Conservation (phyloP, 1,140 invertebrate species). For the Drosophila simulans region DNA sequence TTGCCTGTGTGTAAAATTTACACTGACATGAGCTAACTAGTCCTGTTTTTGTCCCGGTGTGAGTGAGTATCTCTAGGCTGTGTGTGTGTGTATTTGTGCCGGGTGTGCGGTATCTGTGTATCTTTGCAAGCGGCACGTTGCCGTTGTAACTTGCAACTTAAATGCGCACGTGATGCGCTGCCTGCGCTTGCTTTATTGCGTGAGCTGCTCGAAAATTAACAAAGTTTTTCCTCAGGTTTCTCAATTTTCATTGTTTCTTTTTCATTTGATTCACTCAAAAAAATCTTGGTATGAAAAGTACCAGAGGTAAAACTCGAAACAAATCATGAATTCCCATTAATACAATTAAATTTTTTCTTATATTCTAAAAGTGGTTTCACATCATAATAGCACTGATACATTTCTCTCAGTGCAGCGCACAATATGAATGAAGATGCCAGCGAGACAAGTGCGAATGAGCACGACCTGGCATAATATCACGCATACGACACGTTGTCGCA, state of each 20-base stretch:
- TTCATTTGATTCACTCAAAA: background rate
- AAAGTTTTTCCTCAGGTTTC: constrained; percentile 45
- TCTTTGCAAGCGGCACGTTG: constrained; percentile 60
- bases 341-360: too few species aligned
- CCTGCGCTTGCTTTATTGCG: constrained; percentile 73
- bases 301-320: background rate
- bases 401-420: constrained; percentile 6
- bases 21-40: constrained; percentile 78
- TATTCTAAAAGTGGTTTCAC: too few species aligned
- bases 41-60: constrained; percentile 42
- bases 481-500: constrained; percentile 47
- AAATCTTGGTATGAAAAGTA: background rate
- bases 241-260: background rate
- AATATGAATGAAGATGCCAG: constrained; percentile 49
- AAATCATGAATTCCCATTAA: too few species aligned
- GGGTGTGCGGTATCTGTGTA: constrained; percentile 20
- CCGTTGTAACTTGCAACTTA: constrained; percentile 79
- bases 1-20: constrained; percentile 75
- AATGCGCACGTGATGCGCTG: constrained; percentile 78
- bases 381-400: accelerated
- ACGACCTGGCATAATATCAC: constrained; percentile 53
- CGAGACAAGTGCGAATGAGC: constrained; percentile 39
- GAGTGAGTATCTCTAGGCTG: constrained; percentile 20
- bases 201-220: constrained; percentile 73
- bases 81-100: background rate